A percentile compares a stretch with the other conserved stretches of the same genome.
These are phyloP conservation scores for Panthera uncia DNA, from an alignment of 2,113 vertebrate species.

Conservation along the genomic window DNA sequence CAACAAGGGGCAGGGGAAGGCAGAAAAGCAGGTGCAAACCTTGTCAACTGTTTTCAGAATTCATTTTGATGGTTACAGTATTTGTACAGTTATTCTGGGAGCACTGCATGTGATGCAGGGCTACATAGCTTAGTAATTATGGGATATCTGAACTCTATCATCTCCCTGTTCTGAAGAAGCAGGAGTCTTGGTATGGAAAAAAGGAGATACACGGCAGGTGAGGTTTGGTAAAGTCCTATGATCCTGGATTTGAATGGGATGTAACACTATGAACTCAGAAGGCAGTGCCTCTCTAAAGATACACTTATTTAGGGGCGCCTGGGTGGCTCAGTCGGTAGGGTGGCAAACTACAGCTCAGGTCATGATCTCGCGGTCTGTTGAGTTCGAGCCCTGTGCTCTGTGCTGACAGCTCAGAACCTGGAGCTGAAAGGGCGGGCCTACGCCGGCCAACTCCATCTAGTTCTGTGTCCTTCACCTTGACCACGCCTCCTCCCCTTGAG, in stretches of 20 bases:
- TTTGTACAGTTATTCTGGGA: background rate
- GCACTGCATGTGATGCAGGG: background rate
- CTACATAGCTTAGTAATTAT: background rate
- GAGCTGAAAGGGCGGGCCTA: too few species aligned
- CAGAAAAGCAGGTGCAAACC: background rate
- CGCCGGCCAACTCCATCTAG: too few species aligned
- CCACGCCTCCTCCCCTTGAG: too few species aligned
- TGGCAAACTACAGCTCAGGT: too few species aligned
- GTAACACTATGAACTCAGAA: background rate
- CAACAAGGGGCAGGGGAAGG: background rate
- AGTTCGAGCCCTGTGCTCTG: too few species aligned
- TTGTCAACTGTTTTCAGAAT: background rate
- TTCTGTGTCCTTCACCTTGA: too few species aligned
- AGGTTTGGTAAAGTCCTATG: background rate
- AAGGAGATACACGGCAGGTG: accelerated
- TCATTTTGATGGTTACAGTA: accelerated
- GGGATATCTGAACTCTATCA: too few species aligned
- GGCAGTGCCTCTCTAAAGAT: background rate
- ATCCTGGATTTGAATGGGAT: background rate
- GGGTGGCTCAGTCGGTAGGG: too few species aligned
- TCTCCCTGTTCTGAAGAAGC: background rate
- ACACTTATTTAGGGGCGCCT: too few species aligned
- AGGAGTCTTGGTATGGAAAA: background rate
- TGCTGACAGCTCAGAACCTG: too few species aligned
- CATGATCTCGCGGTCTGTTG: too few species aligned